A percentile compares a stretch with the other conserved stretches of the same genome.
phyloP scores from a whole-genome alignment of 2,113 vertebrate genomes.

The Brachyistius frenatus region DNA sequence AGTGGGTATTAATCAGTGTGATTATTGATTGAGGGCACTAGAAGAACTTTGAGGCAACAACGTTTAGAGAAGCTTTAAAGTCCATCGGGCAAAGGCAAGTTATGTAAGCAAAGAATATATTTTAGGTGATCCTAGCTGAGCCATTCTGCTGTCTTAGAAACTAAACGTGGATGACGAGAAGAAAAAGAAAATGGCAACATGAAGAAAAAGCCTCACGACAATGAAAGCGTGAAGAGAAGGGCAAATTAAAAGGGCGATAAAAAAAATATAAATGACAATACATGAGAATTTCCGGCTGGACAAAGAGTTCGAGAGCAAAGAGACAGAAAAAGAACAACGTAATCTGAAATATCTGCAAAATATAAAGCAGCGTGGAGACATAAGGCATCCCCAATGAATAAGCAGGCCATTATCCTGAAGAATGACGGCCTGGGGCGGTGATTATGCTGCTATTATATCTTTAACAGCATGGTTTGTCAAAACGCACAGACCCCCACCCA shows the following conservation, averaged over 20 bases:
- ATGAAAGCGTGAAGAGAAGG: slow-evolving; percentile 5
- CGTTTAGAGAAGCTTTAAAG: neutral
- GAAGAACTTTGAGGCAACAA: too few species aligned
- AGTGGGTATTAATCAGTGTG: neutral
- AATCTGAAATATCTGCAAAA: slow-evolving; percentile 85
- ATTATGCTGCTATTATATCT: slow-evolving; percentile 95
- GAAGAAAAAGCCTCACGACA: slow-evolving; percentile 5
- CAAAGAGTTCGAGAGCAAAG: slow-evolving; percentile 17
- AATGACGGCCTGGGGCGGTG: slow-evolving; percentile 91
- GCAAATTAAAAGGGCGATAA: slow-evolving; percentile 23
- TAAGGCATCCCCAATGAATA: slow-evolving; percentile 92
- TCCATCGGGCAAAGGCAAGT: neutral
- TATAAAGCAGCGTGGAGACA: slow-evolving; percentile 86
- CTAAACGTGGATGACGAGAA: neutral
- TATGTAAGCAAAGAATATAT: neutral
- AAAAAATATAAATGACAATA: neutral
- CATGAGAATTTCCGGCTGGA: slow-evolving; percentile 18
- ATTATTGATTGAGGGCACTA: neutral
- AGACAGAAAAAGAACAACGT: slow-evolving; percentile 74
- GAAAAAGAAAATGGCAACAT: neutral
- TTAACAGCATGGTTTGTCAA: slow-evolving; percentile 95
- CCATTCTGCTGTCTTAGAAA: neutral
- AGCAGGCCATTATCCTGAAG: slow-evolving; percentile 94
- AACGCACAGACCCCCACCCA: slow-evolving; percentile 84
- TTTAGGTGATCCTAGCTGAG: neutral